These are phyloP conservation scores for Phyllotreta cruciferae DNA, from an alignment of 2,888 invertebrate species.

Conservation along the genomic window DNA sequence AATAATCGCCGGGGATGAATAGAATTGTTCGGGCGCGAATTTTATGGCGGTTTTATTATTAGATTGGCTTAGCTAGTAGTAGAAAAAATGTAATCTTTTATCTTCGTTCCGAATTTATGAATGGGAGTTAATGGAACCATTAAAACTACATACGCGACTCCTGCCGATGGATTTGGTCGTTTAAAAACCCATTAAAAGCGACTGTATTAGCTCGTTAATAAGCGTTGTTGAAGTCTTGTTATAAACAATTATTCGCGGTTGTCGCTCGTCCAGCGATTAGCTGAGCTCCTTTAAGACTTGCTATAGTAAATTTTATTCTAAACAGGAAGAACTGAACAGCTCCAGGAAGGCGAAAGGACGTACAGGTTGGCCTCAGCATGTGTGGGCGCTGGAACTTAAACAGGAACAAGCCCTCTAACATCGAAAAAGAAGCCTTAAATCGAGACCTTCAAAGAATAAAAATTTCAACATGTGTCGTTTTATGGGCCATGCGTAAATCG, in stretches of 20 bases:
- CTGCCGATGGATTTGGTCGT: slow-evolving; percentile 23
- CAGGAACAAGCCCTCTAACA: slow-evolving; percentile 66
- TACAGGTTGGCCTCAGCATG: slow-evolving; percentile 97
- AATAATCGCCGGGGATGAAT: too few species aligned
- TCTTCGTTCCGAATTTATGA: slow-evolving; percentile 10
- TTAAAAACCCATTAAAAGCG: slow-evolving; percentile 23
- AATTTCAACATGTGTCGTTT: slow-evolving; percentile 20
- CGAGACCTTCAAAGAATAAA: slow-evolving; percentile 16
- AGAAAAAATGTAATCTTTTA: background rate
- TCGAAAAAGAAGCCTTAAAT: slow-evolving; percentile 34
- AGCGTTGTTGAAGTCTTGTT: slow-evolving; percentile 1
- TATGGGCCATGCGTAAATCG: too few species aligned
- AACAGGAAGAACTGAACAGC: slow-evolving; percentile 57
- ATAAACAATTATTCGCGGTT: background rate
- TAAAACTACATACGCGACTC: slow-evolving; percentile 14
- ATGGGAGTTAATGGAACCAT: slow-evolving; percentile 20
- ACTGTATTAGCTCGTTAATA: slow-evolving; percentile 8
- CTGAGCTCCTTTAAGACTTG: slow-evolving; percentile 36
- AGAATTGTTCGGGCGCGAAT: background rate
- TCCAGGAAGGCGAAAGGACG: slow-evolving; percentile 75
- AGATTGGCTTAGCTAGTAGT: background rate
- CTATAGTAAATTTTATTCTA: slow-evolving; percentile 48
- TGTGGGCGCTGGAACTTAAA: slow-evolving; percentile 89
- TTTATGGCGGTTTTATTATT: slow-evolving; percentile 7
- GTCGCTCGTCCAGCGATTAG: background rate